These are phyloP conservation scores for Lagocephalus sceleratus DNA, from an alignment of 2,797 vertebrate genomes.

Conservation along the genomic window DNA sequence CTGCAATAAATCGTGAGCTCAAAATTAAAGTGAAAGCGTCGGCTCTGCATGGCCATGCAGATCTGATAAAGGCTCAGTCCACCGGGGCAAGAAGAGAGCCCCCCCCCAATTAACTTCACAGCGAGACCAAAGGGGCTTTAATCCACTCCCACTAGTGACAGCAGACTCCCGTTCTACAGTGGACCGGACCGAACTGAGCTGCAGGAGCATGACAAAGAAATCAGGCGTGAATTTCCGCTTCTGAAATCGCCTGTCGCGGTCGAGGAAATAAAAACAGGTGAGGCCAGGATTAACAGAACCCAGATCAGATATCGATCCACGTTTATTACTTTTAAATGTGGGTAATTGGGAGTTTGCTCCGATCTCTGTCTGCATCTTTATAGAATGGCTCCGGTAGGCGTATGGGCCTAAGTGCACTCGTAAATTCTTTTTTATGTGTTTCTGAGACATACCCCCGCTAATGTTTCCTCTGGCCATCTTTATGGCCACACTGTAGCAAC, in stretches of 20 bases:
- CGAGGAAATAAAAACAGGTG: constrained; percentile 22
- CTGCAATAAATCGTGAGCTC: constrained; percentile 23
- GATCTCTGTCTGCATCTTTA: constrained; percentile 75
- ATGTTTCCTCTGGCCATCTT: constrained; percentile 76
- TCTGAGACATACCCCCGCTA: constrained; percentile 75
- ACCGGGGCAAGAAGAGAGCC: constrained; percentile 56
- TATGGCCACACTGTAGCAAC: constrained; percentile 69
- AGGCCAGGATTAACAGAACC: constrained; percentile 56
- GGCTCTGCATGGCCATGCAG: constrained; percentile 29
- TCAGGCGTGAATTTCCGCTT: constrained; percentile 23
- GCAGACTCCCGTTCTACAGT: no score
- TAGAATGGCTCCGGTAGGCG: constrained; percentile 70
- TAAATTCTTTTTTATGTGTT: constrained; percentile 79
- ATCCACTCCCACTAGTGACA: constrained; percentile 64
- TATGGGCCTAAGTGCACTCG: constrained; percentile 72
- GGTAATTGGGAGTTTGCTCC: constrained; percentile 68
- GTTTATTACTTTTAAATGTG: constrained; percentile 75
- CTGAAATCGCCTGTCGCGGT: no score
- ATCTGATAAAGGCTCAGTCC: constrained; percentile 40
- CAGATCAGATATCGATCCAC: constrained; percentile 67
- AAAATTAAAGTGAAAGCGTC: constrained; percentile 50
- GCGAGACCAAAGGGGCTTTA: constrained; percentile 55
- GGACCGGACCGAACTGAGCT: constrained; percentile 29
- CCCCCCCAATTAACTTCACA: constrained; percentile 72
- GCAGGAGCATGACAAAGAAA: constrained; percentile 47